Base-by-base conservation (phyloP, 2,113 vertebrate species). In the Sorex fumeus region DNA sequence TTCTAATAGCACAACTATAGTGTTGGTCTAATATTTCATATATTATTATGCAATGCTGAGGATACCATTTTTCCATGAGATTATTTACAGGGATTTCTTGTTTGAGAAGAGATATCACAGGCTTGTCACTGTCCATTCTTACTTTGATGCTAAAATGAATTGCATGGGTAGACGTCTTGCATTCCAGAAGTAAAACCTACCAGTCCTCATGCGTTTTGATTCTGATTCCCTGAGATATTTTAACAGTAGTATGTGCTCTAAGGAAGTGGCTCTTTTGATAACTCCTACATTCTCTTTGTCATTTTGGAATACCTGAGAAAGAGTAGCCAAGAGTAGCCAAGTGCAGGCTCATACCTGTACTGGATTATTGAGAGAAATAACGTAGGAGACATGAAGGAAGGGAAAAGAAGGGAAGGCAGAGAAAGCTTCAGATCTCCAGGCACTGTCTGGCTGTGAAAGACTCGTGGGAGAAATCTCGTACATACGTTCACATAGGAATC, bases 181-280 rank as follows among this genome's bases (percentile, higher is more conserved):
- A 80, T 75, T 85, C 36, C 83, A 45, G 28, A 18, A 84, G 16
- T 53, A 77, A 81, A 83, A 4, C 2, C 5, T 67, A 67, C 84
- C 77, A 69, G 40, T 86, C 36, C 77, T 36, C 70, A 81, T 76
- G 2, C 7, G 82, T 90, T 86, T 67, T 92, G 3, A 67, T 72
- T 91, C 40, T 40, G 40, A 40, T 40, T 40, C 40, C 45, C 21
- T 45, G 0, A 60, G 16, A 76, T 32, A 62, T n/a, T 69, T 19
- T 19, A 85, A 30, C 30, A 47, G 76, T 19, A 57, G 0, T 4
- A 66, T 88, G 62, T 2, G 66, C 79, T 84, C 19, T 80, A 28
- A 66, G n/a, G 27, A 64, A 25, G 7, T 27, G 25, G 21, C 7
- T 2, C 21, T 64, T 8, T 8, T 18, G 7, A 64, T 64, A 78